Conservation (phyloP, 2,797 vertebrate species). For the Tenualosa thibaudeaui region DNA sequence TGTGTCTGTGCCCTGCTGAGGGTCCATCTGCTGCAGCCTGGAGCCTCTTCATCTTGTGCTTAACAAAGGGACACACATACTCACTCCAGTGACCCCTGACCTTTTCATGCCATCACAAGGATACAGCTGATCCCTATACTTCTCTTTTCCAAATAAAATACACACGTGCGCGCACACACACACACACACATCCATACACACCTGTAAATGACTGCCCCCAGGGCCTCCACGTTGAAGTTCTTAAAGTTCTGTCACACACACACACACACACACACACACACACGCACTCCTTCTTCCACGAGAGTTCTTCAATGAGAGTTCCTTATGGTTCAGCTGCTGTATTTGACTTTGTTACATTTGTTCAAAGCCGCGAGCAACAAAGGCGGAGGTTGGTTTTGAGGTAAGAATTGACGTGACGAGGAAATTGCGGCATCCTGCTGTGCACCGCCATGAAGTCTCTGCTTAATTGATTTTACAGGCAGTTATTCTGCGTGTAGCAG, state of each 20-base stretch:
- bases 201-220: conserved; percentile 53
- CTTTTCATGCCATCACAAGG: background rate
- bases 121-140: background rate
- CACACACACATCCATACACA: background rate
- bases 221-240: no score
- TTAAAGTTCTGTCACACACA: no score
- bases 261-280: background rate
- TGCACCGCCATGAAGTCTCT: background rate
- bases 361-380: background rate
- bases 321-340: background rate
- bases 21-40: conserved; percentile 64
- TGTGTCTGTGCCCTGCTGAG: conserved; percentile 48
- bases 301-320: background rate
- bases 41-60: conserved; percentile 56
- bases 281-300: no score
- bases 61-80: conserved; percentile 44
- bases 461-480: background rate
- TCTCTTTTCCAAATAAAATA: background rate
- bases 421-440: background rate
- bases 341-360: background rate
- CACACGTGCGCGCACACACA: background rate
- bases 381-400: background rate
- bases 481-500: background rate
- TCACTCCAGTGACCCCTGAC: background rate
- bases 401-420: background rate